Conservation (phyloP, 2,797 vertebrate genomes). For the Bradypus variegatus region DNA sequence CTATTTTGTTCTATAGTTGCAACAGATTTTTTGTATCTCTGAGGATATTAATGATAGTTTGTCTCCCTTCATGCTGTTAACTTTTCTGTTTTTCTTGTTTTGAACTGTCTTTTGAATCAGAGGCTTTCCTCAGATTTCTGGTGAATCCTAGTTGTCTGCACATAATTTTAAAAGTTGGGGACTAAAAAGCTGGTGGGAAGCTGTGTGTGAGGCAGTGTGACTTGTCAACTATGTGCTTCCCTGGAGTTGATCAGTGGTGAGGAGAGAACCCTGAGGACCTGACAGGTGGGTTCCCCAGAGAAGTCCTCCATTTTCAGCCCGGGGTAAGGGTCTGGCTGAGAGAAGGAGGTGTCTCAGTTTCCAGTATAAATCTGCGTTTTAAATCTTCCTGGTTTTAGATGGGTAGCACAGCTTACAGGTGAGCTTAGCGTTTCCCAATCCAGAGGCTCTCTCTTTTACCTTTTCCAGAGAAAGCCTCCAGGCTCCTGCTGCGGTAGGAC, state of each 20-base stretch:
- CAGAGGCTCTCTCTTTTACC: neutral
- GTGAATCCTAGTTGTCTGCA: neutral
- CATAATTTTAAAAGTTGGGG: neutral
- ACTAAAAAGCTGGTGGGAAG: accelerated
- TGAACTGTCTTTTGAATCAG: neutral
- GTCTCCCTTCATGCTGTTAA: neutral
- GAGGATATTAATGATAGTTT: neutral
- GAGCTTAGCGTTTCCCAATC: neutral
- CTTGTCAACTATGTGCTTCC: neutral
- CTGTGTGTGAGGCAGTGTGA: too few relatives aligned
- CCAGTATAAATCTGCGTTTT: neutral
- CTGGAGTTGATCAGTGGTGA: too few relatives aligned
- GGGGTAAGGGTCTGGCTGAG: too few relatives aligned
- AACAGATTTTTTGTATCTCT: neutral
- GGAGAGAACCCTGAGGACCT: neutral
- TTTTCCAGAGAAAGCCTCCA: neutral
- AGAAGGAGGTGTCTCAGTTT: neutral
- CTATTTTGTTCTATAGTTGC: neutral
- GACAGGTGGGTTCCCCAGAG: neutral
- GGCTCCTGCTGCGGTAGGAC: neutral
- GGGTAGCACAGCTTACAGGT: neutral
- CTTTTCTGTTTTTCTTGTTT: neutral
- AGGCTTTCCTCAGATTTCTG: neutral
- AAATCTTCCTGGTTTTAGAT: neutral
- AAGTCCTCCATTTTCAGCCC: neutral